phyloP scores from a whole-genome alignment of 2,797 vertebrate genomes.

The Hozukius guyotensis region DNA sequence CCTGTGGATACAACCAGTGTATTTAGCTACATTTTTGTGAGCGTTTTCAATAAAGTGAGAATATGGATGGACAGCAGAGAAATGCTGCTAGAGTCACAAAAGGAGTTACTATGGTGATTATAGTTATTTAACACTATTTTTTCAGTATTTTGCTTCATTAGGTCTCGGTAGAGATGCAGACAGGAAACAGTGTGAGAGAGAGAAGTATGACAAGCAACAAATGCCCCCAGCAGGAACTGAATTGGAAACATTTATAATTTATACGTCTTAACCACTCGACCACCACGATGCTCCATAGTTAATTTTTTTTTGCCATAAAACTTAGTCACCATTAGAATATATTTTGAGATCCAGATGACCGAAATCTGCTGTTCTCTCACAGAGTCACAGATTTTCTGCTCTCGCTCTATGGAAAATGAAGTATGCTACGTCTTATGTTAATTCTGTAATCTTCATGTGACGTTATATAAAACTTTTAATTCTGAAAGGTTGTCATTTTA shows the following conservation, averaged over 20 bases:
- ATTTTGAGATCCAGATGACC: neutral
- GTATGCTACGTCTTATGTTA: neutral
- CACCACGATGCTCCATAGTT: neutral
- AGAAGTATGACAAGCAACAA: neutral
- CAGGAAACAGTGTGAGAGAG: neutral
- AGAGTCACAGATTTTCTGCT: neutral
- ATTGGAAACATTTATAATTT: neutral
- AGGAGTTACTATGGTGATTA: slow-evolving; percentile 1
- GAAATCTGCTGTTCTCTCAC: neutral
- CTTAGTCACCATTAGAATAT: neutral
- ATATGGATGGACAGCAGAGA: neutral
- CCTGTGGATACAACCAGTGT: neutral
- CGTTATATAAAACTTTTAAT: slow-evolving; percentile 9
- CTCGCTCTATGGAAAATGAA: neutral
- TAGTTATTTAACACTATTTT: neutral
- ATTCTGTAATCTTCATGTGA: slow-evolving; percentile 7
- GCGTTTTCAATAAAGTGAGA: neutral
- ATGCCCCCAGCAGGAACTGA: neutral
- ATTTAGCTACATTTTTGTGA: neutral
- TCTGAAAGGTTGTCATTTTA: slow-evolving; percentile 34
- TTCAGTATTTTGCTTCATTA: neutral
- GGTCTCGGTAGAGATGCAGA: neutral
- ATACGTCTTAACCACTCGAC: neutral
- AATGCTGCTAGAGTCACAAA: neutral
- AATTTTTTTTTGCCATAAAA: neutral